Conservation (phyloP, 2,888 invertebrate genomes). For the Pecten maximus region DNA sequence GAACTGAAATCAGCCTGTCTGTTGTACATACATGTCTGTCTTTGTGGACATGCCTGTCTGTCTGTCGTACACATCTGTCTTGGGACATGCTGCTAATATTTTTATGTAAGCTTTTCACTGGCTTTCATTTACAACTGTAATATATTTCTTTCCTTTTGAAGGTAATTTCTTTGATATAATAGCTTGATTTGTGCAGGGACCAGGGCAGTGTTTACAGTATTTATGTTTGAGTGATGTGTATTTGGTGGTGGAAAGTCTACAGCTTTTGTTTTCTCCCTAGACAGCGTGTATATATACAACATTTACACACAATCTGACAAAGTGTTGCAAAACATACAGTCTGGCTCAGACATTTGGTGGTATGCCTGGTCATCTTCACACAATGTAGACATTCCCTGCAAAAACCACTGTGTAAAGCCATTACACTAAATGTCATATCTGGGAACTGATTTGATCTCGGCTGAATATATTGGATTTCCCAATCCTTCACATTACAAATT, state of each 20-base stretch:
- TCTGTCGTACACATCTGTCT: too few species aligned
- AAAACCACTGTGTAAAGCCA: not conserved
- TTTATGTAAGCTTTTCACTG: too few species aligned
- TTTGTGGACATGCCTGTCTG: too few species aligned
- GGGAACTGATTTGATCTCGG: too few species aligned
- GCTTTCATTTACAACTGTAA: too few species aligned
- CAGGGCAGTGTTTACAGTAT: not conserved
- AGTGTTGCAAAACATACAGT: constrained; percentile 7
- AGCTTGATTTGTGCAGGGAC: not conserved
- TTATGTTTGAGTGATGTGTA: not conserved
- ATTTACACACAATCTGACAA: not conserved
- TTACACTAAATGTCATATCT: not conserved
- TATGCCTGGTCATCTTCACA: not conserved
- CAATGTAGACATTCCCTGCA: not conserved
- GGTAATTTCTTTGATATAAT: too few species aligned
- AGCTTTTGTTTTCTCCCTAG: constrained; percentile 31
- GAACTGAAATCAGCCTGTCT: too few species aligned
- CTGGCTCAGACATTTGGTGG: not conserved
- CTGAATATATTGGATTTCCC: not conserved
- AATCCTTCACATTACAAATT: not conserved
- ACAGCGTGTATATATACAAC: not conserved
- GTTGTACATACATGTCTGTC: too few species aligned
- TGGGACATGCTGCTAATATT: too few species aligned
- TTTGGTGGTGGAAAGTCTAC: not conserved
- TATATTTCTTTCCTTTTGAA: too few species aligned